These are phyloP conservation scores for Gortyna flavago DNA, from an alignment of 2,888 invertebrate genomes.

Conservation along the genomic window DNA sequence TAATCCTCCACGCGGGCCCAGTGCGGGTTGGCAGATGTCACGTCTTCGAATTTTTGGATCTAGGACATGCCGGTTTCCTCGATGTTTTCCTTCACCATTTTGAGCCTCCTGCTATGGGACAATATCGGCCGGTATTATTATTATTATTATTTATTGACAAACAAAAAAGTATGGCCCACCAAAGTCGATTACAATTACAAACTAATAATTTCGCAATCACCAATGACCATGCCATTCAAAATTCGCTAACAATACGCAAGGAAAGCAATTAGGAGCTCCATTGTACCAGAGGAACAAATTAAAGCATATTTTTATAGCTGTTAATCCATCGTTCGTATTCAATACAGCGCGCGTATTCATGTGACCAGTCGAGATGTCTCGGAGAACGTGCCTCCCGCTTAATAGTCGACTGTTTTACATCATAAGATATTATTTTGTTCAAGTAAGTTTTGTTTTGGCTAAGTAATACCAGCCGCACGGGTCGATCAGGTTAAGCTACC, in stretches of 20 bases:
- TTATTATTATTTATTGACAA: not conserved
- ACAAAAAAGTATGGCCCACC: not conserved
- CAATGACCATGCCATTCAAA: conserved; percentile 32
- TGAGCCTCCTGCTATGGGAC: no score
- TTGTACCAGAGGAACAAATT: conserved; percentile 49
- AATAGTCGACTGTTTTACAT: conserved; percentile 6
- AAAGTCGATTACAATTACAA: not conserved
- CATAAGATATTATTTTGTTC: conserved; percentile 1
- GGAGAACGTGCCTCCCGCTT: conserved; percentile 49
- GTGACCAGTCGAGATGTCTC: conserved; percentile 40
- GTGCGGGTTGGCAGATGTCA: no score
- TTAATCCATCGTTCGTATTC: conserved; percentile 67
- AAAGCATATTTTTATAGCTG: conserved; percentile 60
- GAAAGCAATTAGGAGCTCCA: conserved; percentile 57
- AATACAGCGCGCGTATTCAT: conserved; percentile 39
- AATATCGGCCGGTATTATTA: no score
- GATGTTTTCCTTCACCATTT: no score
- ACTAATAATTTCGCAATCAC: conserved; percentile 6
- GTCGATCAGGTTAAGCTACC: not conserved
- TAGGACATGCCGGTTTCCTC: no score
- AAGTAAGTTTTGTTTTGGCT: not conserved
- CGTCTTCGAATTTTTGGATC: no score
- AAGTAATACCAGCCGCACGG: not conserved
- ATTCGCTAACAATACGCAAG: conserved; percentile 49
- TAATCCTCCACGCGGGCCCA: no score